Base-by-base conservation (phyloP, 2,888 invertebrate species). In the Agrypnus murinus region DNA sequence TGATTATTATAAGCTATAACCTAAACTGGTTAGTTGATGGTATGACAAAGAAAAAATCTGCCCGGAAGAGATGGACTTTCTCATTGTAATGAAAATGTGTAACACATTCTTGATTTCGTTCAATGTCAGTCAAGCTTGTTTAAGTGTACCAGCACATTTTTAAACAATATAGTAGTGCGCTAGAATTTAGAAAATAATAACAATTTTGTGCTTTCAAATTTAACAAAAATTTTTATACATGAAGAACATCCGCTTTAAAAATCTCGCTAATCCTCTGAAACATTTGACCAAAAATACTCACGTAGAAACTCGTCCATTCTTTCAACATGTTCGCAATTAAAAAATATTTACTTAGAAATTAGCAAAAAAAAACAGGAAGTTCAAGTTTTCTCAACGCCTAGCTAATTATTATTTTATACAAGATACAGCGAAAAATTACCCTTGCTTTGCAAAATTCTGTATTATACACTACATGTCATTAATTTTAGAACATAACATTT, bases 41-140 rank as follows among this genome's bases (percentile, higher is more conserved):
- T 46, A 32, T 53, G 19, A 53, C 57, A 66, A 71, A 68, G 34
- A 63, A 36, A 62, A 67, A 62, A 31, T 19, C 63, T 71, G 66
- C 69, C 73, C 65, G 71, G 69, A 74, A 72, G 66, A 69, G 34
- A 25, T 31, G 38, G 65, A 72, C 71, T 72, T 74, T 74, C 72
- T 70, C 25, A 25, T 74, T 72, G 74, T 72, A 65, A 67, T 71
- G 66, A 65, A 71, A 71, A 71, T 74, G 66, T 71, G 71, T 74
- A 65, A 71, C 74, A 74, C 74, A 74, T 74, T 74, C 66, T 71
- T 62, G 59, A 50, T 70, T 70, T 66, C 65, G 63, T 62, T 63
- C 59, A 59, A 66, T 71, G 70, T 46, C 65, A 36, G 53, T 25
- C 25, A 25, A 25, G 2, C 5, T n/a, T n/a, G n/a, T 19, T 58